Conservation (phyloP, 2,113 vertebrate genomes). For the Ia io region DNA sequence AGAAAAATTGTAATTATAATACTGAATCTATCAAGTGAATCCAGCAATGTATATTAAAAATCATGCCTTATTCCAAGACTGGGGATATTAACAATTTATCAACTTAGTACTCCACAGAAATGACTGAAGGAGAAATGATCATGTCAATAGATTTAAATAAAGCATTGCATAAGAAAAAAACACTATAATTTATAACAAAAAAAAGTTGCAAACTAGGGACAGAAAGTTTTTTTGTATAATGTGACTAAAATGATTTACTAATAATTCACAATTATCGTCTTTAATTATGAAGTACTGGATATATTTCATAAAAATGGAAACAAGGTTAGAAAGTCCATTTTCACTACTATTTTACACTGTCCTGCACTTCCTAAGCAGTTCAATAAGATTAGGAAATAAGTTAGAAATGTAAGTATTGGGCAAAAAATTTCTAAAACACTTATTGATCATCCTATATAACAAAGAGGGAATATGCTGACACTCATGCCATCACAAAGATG, state of each 20-base stretch:
- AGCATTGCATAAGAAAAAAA: neutral
- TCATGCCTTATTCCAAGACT: neutral
- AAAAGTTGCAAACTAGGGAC: neutral
- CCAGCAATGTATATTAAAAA: neutral
- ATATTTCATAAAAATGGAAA: constrained; percentile 9
- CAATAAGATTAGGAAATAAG: neutral
- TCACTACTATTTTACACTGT: neutral
- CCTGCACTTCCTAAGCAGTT: neutral
- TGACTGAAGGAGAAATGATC: neutral
- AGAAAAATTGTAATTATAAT: constrained; percentile 22
- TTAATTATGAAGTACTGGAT: neutral
- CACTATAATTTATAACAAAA: neutral
- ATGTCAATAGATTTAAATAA: neutral
- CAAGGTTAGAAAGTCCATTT: neutral
- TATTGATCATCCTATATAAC: neutral
- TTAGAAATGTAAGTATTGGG: neutral
- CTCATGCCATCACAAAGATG: too few relatives aligned
- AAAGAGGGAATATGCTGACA: too few relatives aligned
- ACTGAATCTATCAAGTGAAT: neutral
- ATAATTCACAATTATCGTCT: neutral
- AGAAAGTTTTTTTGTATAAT: neutral
- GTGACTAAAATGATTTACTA: neutral
- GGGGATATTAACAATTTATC: neutral
- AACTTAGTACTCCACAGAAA: neutral
- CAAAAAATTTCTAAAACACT: neutral